Evolutionary conservation across 2,113 vertebrate genomes (phyloP), one percentile per base, ranked within the genome.

Genomic region (Emydocephalus ijimae): DNA sequence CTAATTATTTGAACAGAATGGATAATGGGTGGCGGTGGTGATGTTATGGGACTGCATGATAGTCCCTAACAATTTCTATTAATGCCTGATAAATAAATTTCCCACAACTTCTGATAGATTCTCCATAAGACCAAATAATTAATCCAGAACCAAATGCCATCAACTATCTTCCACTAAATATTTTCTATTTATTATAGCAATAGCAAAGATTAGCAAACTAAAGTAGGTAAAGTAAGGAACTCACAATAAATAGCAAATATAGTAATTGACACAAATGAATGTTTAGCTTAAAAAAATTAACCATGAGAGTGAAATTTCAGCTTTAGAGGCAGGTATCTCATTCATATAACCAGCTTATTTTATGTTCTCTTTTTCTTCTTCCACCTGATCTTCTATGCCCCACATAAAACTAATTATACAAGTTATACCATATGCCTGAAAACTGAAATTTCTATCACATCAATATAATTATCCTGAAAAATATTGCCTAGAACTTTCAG

Each of bases 231-330:
- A 45, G 64, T 85, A 81, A 57, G 21, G 55, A 94, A 92, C 90
- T 45, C 92, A 85, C n/a, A 50, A 7, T 26, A 90, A 91, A 59
- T 0, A 0, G 7, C 56, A 91, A 85, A 5, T 24, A 3, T 9
- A 24, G 2, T 55, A 88, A 91, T 59, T 11, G 20, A 85, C 5
- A 55, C 1, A 29, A 87, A 69, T 0, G 4, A 20, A 0, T 89
- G 74, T 24, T 2, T 43, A 92, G 85, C 74, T 87, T 87, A 85
- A 85, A 93, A 50, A 90, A 15, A 48, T 74, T 93, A 86, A 92
- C 81, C 0, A 23, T 48, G n/a, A 52, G 2, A 59, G 48, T 43
- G 61, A 92, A 48, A 52, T 92, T n/a, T 21, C 43, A 85, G 90
- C 3, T 87, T 43, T 0, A 89, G 48, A 50, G 64, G 43, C 59